Evolutionary conservation across 2,888 invertebrate genomes (phyloP).

Genomic region (Drosophila fungiperda): DNA sequence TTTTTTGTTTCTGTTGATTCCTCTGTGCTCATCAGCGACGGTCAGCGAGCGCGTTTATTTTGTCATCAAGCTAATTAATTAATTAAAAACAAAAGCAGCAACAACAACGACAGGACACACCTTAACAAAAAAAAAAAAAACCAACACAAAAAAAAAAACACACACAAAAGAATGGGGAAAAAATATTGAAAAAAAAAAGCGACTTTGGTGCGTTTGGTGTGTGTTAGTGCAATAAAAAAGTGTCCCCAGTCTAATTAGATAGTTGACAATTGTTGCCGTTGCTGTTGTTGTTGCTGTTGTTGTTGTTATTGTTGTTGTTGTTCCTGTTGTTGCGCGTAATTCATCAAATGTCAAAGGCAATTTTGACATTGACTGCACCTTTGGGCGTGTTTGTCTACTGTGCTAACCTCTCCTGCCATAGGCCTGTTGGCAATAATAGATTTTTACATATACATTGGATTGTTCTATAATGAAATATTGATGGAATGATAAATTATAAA

Average conservation of each 20-base stretch:
- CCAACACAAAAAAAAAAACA: conserved; percentile 8
- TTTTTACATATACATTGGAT: background rate
- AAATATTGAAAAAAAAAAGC: background rate
- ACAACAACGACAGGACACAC: conserved; percentile 61
- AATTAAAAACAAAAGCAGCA: conserved; percentile 66
- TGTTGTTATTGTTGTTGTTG: conserved; percentile 30
- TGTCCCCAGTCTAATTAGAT: conserved; percentile 79
- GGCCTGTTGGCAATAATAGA: conserved; percentile 33
- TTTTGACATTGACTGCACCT: conserved; percentile 68
- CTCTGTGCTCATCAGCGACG: conserved; percentile 57
- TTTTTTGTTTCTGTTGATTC: conserved; percentile 29
- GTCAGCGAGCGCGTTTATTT: conserved; percentile 68
- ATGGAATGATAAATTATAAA: background rate
- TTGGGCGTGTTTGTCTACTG: conserved; percentile 53
- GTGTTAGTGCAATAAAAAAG: conserved; percentile 71
- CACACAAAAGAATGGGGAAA: conserved; percentile 13
- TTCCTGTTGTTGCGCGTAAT: conserved; percentile 59
- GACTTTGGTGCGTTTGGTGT: conserved; percentile 41
- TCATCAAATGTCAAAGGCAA: conserved; percentile 77
- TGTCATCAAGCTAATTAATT: conserved; percentile 80
- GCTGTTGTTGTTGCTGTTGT: conserved; percentile 11
- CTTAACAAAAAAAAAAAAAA: conserved; percentile 48
- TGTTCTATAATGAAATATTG: background rate
- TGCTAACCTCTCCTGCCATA: conserved; percentile 16
- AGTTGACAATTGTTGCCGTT: conserved; percentile 60